Evolutionary conservation across 2,888 invertebrate species (phyloP), one percentile per base, ranked within the genome.

Genomic region (Lithosia quadra): DNA sequence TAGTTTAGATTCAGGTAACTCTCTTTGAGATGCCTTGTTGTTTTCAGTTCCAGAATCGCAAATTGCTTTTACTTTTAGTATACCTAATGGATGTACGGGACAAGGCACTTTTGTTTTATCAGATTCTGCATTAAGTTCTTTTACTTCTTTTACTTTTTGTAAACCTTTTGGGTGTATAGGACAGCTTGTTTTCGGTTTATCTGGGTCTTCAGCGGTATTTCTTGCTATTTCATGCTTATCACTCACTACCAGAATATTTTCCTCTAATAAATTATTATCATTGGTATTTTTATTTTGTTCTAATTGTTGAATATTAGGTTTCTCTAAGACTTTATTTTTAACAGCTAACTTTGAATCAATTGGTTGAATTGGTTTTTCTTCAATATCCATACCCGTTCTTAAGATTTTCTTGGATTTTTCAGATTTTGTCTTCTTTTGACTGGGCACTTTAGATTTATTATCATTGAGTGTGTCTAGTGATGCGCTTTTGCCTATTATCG

Each of bases 341-440:
- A 55, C 15, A 65, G n/a, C 65, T 2, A 56, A 9, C 81, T 79
- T 59, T 68, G 70, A 39, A 73, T 57, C 22, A 22, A 8, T 34
- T 4, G 59, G 43, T 28, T 69, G 66, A 55, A 67, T 57, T 24
- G 67, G 24, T 65, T 69, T 68, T 36, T 36, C 53, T 28, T 73
- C 73, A 5, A 65, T 9, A 18, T 65, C 61, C 9, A 57, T 62
- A 10, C 59, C 63, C 0, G 55, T 67, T 58, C 74, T 75, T 11
- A 59, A 5, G 34, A 68, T 3, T 65, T 75, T 78, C 63, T 69
- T 76, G 11, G 67, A 62, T 65, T 78, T 82, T 76, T 72, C 82
- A n/a, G 81, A 81, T 67, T 79, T 76, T 9, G 75, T 79, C 58
- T 78, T 75, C 58, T 82, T 81, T 22, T 58, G 63, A 22, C 65